phyloP scores from a whole-genome alignment of 2,888 invertebrate genomes.

The Marronus borbonicus region DNA sequence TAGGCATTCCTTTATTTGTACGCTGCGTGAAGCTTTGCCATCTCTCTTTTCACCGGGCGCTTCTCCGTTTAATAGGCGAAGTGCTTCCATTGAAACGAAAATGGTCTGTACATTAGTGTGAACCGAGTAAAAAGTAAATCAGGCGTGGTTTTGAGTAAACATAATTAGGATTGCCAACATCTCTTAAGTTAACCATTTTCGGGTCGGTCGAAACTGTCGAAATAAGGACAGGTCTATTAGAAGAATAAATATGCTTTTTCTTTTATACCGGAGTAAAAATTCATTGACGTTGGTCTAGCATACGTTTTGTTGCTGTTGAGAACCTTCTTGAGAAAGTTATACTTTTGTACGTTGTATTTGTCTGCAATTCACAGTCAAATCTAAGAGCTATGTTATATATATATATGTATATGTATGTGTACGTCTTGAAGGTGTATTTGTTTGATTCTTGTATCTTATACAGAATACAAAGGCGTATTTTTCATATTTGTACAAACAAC shows the following conservation, averaged over 20 bases:
- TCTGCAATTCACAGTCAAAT: too few species aligned
- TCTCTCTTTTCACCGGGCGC: background rate
- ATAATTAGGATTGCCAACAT: constrained; percentile 31
- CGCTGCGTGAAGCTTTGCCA: background rate
- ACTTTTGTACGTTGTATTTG: too few species aligned
- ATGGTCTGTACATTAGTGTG: constrained; percentile 9
- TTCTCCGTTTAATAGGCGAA: constrained; percentile 30
- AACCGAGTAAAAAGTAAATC: constrained; percentile 30
- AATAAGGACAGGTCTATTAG: constrained; percentile 24
- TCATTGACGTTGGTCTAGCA: too few species aligned
- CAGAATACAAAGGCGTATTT: too few species aligned
- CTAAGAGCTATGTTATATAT: background rate
- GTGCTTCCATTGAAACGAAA: constrained; percentile 3
- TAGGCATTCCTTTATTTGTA: constrained; percentile 32
- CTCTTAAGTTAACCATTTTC: constrained; percentile 29
- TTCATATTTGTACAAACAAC: too few species aligned
- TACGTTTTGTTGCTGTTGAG: too few species aligned
- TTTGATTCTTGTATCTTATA: too few species aligned
- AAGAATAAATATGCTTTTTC: constrained; percentile 15
- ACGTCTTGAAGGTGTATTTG: background rate
- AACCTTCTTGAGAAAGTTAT: too few species aligned
- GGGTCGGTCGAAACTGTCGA: constrained; percentile 16
- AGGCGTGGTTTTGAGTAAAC: constrained; percentile 39
- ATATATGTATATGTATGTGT: background rate
- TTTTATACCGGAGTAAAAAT: background rate